Evolutionary conservation across 2,113 vertebrate species (phyloP).

Genomic region (Python bivittatus): DNA sequence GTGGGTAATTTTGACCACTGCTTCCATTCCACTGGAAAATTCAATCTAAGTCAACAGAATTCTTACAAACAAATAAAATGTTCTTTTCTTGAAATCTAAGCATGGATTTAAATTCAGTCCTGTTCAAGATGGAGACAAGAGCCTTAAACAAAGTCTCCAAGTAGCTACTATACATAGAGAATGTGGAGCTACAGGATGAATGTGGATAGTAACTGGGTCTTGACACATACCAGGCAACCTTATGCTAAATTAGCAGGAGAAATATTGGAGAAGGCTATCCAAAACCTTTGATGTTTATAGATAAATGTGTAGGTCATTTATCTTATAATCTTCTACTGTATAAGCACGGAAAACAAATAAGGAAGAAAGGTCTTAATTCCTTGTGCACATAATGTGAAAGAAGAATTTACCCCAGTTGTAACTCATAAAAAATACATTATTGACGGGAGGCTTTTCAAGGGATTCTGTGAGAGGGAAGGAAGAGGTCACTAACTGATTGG

Average conservation of each 20-base stretch:
- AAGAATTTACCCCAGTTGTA: neutral
- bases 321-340: neutral
- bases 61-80: neutral
- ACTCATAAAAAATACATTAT: neutral
- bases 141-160: neutral
- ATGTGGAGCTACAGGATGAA: neutral
- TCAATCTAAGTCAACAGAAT: neutral
- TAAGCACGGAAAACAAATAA: neutral
- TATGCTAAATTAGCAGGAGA: neutral
- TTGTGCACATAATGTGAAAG: neutral
- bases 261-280: neutral
- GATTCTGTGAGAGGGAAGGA: neutral
- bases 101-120: neutral
- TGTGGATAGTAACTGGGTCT: neutral
- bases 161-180: neutral
- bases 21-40: neutral
- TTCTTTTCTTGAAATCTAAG: neutral
- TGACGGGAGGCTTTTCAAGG: neutral
- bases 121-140: neutral
- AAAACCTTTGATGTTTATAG: neutral
- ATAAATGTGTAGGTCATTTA: neutral
- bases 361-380: neutral
- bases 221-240: neutral
- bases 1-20: neutral
- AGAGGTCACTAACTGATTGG: neutral